phyloP scores from a whole-genome alignment of 2,797 vertebrate species.

The Vespertilio murinus region DNA sequence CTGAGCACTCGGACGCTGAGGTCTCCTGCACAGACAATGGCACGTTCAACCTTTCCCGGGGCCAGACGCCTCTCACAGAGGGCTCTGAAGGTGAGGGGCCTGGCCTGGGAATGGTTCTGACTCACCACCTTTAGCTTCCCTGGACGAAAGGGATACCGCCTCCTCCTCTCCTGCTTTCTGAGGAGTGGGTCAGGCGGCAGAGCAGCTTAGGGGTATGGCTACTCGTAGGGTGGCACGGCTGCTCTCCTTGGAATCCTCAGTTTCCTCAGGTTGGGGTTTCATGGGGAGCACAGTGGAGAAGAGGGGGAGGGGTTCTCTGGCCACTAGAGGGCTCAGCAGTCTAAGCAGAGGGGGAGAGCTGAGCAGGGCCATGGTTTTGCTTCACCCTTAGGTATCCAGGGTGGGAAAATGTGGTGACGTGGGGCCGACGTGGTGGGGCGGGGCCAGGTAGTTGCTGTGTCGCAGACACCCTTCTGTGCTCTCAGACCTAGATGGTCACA shows the following conservation, averaged over 20 bases:
- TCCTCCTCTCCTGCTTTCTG: background rate
- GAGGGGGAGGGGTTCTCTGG: background rate
- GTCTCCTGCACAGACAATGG: constrained; percentile 97
- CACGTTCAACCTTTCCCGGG: constrained; percentile 96
- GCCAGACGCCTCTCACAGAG: constrained; percentile 96
- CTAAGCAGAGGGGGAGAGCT: background rate
- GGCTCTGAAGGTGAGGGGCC: constrained; percentile 92
- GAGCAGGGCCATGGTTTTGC: background rate
- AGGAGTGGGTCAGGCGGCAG: background rate
- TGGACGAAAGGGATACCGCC: background rate
- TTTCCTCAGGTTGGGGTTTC: background rate
- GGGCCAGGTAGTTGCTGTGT: background rate
- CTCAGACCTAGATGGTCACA: constrained; percentile 94
- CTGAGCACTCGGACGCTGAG: constrained; percentile 96
- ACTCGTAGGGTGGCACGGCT: background rate
- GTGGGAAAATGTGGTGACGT: background rate
- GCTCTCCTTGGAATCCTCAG: background rate
- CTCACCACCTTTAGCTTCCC: background rate
- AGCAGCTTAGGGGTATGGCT: background rate
- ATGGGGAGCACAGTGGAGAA: background rate
- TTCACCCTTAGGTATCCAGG: background rate
- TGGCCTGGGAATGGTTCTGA: background rate
- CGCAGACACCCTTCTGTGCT: constrained; percentile 12
- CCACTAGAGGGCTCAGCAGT: background rate
- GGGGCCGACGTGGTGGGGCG: background rate